phyloP scores from a whole-genome alignment of 1,140 invertebrate genomes.

The Batillaria attramentaria region DNA sequence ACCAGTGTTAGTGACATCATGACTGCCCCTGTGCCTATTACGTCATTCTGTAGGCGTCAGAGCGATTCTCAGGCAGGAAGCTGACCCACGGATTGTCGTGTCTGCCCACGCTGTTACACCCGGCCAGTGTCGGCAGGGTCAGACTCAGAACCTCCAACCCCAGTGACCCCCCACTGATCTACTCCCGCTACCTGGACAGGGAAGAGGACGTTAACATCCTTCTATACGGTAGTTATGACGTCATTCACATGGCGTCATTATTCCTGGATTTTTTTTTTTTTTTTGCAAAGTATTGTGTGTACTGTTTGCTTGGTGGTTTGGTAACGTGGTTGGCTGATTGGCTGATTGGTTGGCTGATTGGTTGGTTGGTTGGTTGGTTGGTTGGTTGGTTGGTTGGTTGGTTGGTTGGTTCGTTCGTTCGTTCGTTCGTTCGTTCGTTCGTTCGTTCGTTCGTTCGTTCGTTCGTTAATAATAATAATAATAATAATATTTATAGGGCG shows the following conservation, averaged over 20 bases:
- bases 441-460: too few species aligned
- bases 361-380: too few species aligned
- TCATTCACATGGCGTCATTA: not conserved
- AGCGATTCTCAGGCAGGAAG: not conserved
- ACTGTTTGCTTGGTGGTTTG: too few species aligned
- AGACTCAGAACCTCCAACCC: constrained; percentile 78
- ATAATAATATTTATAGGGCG: too few species aligned
- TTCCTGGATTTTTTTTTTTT: not conserved
- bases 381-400: too few species aligned
- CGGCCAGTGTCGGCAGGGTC: constrained; percentile 56
- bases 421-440: too few species aligned
- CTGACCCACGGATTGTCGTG: constrained; percentile 21
- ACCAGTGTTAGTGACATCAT: not conserved
- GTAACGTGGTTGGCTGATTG: too few species aligned
- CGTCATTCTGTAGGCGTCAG: not conserved
- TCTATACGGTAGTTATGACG: constrained; percentile 47
- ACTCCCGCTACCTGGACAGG: constrained; percentile 75
- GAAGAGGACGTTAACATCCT: constrained; percentile 50
- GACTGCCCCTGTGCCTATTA: not conserved
- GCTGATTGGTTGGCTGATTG: too few species aligned
- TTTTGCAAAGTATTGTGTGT: not conserved
- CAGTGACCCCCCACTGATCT: constrained; percentile 84
- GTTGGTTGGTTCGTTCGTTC: too few species aligned
- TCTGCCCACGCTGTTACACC: constrained; percentile 40
- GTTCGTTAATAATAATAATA: too few species aligned